Percentiles rank a stretch among this genome's conserved stretches.
These are phyloP conservation scores for Pherbina coryleti DNA, from an alignment of 2,888 invertebrate genomes.

Conservation along the genomic window DNA sequence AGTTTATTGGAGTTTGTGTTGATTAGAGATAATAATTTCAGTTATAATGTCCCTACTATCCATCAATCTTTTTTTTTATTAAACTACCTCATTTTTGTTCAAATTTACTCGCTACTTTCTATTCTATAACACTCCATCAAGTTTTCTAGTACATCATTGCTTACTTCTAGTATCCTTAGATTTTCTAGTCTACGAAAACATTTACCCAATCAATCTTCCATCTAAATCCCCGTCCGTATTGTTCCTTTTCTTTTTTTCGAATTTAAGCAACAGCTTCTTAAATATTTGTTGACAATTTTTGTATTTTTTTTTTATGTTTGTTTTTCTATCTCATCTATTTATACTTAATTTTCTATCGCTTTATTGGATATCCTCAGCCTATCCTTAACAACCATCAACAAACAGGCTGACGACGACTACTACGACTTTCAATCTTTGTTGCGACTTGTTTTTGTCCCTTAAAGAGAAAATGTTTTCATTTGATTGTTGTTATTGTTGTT, in stretches of 20 bases:
- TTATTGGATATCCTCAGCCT: background rate
- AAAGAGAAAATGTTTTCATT: conserved; percentile 8
- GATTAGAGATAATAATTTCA: too few relatives aligned
- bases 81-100: too few relatives aligned
- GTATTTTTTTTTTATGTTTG: background rate
- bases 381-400: background rate
- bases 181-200: background rate
- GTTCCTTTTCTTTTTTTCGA: background rate
- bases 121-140: too few relatives aligned
- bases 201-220: background rate
- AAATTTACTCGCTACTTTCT: too few relatives aligned
- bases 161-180: too few relatives aligned
- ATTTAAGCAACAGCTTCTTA: too few relatives aligned
- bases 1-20: too few relatives aligned
- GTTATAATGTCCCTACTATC: too few relatives aligned
- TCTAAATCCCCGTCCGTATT: background rate
- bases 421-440: background rate
- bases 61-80: too few relatives aligned
- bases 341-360: background rate
- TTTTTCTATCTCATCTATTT: conserved; percentile 10
- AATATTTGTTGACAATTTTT: background rate
- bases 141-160: too few relatives aligned
- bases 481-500: background rate
- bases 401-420: too few relatives aligned
- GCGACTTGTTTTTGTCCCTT: conserved; percentile 8